phyloP scores from a whole-genome alignment of 2,888 invertebrate genomes.

The Meghimatium bilineatum region DNA sequence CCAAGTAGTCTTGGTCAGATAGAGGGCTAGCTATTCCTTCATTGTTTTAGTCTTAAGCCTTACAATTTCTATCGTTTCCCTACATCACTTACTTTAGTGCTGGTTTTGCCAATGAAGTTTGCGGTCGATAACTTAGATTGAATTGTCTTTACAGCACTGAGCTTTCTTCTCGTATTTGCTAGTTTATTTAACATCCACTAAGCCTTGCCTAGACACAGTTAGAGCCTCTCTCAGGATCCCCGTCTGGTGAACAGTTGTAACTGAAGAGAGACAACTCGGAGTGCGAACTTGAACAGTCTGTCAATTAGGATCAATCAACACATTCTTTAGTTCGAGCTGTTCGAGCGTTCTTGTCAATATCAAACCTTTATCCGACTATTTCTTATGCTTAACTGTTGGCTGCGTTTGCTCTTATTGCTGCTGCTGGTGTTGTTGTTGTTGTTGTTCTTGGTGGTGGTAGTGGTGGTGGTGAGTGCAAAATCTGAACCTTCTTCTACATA shows the following conservation, averaged over 20 bases:
- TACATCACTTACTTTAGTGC: background rate
- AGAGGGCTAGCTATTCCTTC: no score
- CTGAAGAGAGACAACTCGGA: conserved; percentile 21
- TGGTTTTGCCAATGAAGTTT: background rate
- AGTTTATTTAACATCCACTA: conserved; percentile 7
- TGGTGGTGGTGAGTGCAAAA: no score
- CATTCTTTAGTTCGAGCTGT: conserved; percentile 19
- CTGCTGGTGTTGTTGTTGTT: no score
- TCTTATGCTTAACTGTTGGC: conserved; percentile 11
- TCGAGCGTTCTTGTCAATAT: background rate
- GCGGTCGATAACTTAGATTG: background rate
- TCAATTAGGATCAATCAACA: conserved; percentile 35
- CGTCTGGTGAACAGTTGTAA: background rate
- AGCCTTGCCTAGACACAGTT: background rate
- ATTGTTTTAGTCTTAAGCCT: no score
- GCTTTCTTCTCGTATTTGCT: conserved; percentile 8
- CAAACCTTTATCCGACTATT: background rate
- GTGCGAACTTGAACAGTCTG: conserved; percentile 29
- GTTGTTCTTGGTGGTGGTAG: no score
- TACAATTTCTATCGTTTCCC: no score
- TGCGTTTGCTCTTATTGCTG: background rate
- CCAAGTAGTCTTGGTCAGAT: no score
- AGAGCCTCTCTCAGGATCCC: conserved; percentile 8
- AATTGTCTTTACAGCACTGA: conserved; percentile 6
- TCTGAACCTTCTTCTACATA: no score